A percentile compares a stretch with the other conserved stretches of the same genome.
Conservation (phyloP, 2,797 vertebrate genomes). For the Acanthurus tractus region DNA sequence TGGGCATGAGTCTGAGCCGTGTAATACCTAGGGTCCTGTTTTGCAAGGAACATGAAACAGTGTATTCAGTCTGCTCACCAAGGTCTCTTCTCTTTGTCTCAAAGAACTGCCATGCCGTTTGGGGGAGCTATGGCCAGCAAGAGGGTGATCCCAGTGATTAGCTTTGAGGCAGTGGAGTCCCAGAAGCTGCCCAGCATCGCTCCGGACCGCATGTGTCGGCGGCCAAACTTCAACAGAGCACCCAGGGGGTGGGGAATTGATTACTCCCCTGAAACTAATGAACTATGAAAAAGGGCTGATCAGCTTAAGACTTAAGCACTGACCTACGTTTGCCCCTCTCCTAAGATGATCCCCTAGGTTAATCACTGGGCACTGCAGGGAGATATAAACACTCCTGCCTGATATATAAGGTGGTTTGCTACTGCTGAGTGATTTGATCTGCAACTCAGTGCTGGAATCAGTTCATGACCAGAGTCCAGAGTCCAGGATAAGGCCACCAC, state of each 20-base stretch:
- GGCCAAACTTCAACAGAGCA: constrained; percentile 93
- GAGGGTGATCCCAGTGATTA: constrained; percentile 78
- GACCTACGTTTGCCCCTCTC: constrained; percentile 23
- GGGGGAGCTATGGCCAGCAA: constrained; percentile 82
- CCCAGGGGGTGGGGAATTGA: constrained; percentile 89
- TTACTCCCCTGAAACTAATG: constrained; percentile 89
- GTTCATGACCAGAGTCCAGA: constrained; percentile 28
- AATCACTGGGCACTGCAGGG: constrained; percentile 15
- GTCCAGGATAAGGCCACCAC: neutral
- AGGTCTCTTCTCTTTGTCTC: constrained; percentile 30
- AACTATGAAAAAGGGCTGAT: constrained; percentile 85
- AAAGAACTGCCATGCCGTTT: constrained; percentile 91
- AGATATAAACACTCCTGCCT: constrained; percentile 23
- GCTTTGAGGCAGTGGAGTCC: constrained; percentile 78
- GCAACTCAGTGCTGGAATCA: constrained; percentile 24
- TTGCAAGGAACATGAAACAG: constrained; percentile 15
- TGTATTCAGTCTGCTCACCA: constrained; percentile 1
- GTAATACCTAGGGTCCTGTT: neutral
- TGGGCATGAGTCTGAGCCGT: neutral
- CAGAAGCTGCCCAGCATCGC: constrained; percentile 70
- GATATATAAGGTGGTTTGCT: constrained; percentile 39
- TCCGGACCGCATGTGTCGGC: constrained; percentile 83
- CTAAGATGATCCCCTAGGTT: constrained; percentile 23
- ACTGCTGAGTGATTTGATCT: constrained; percentile 40
- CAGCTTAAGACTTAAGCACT: constrained; percentile 57